A percentile compares a stretch with the other conserved stretches of the same genome.
Conservation (phyloP, 2,797 vertebrate genomes). For the Pseudochaenichthys georgianus region DNA sequence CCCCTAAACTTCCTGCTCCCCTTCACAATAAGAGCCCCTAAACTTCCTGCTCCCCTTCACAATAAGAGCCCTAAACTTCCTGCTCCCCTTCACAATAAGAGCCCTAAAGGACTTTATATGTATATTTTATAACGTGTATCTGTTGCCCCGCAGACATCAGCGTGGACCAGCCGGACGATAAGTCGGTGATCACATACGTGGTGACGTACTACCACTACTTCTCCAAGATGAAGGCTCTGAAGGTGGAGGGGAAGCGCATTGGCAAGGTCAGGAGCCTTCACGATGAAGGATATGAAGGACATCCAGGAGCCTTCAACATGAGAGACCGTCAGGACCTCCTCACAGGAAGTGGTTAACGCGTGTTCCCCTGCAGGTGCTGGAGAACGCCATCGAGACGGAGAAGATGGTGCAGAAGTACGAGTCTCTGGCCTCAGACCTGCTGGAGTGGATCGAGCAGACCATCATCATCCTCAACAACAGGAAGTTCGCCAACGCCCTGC, state of each 20-base stretch:
- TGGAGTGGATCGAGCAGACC: conserved; percentile 97
- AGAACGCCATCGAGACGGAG: conserved; percentile 94
- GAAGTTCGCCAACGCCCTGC: conserved; percentile 93
- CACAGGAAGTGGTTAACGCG: no score
- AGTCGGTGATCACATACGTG: conserved; percentile 96
- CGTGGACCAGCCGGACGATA: conserved; percentile 95
- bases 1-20: conserved; percentile 18
- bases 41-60: conserved; percentile 7
- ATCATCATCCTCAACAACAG: conserved; percentile 96
- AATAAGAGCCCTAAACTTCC: conserved; percentile 14
- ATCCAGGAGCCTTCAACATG: not conserved
- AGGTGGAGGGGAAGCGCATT: conserved; percentile 94
- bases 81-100: no score
- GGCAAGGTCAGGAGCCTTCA: conserved; percentile 86
- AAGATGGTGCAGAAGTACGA: conserved; percentile 96
- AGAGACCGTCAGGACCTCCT: not conserved
- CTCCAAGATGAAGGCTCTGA: conserved; percentile 96
- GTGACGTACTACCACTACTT: conserved; percentile 97
- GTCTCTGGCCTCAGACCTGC: conserved; percentile 92
- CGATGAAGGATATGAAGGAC: not conserved
- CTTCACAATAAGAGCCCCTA: no score
- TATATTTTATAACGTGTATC: no score
- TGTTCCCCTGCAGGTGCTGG: conserved; percentile 84
- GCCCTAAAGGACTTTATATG: no score
- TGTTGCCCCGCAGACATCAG: conserved; percentile 89